Percentiles rank a stretch among this genome's conserved stretches.
phyloP scores from a whole-genome alignment of 1,140 invertebrate species.

The Drosophila simulans region DNA sequence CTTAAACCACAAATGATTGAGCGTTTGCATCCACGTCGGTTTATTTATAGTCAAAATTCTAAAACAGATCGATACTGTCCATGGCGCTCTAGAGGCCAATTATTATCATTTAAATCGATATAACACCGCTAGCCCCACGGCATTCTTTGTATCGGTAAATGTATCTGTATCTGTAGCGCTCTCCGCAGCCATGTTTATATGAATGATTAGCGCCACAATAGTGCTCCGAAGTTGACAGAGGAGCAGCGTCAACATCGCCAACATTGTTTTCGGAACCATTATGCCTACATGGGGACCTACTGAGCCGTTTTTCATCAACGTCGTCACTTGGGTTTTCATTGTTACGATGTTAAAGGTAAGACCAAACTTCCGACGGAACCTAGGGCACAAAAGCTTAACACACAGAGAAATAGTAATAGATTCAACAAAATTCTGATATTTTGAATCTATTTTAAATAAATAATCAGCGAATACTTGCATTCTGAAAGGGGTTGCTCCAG shows the following conservation, averaged over 20 bases:
- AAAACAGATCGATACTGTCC: constrained; percentile 64
- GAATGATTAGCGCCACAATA: constrained; percentile 64
- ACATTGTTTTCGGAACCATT: constrained; percentile 41
- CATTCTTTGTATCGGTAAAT: constrained; percentile 53
- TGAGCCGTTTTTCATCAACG: constrained; percentile 50
- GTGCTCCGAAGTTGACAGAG: constrained; percentile 22
- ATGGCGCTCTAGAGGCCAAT: constrained; percentile 75
- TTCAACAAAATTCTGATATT: neutral
- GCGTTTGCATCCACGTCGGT: constrained; percentile 48
- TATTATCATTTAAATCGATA: constrained; percentile 83
- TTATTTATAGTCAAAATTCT: constrained; percentile 82
- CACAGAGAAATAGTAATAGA: neutral
- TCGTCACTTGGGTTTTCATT: constrained; percentile 61
- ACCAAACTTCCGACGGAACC: constrained; percentile 40
- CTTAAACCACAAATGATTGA: constrained; percentile 71
- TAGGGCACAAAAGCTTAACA: constrained; percentile 5
- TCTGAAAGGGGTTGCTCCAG: neutral
- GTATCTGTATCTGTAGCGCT: constrained; percentile 27
- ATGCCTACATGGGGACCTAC: constrained; percentile 38
- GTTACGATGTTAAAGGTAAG: constrained; percentile 42
- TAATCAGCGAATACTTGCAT: neutral
- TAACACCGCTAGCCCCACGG: constrained; percentile 43
- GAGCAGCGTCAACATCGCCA: constrained; percentile 4
- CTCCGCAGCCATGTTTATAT: constrained; percentile 38
- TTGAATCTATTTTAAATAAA: neutral